Evolutionary conservation across 2,113 vertebrate genomes (phyloP).

Genomic region (Lipophrys pholis): DNA sequence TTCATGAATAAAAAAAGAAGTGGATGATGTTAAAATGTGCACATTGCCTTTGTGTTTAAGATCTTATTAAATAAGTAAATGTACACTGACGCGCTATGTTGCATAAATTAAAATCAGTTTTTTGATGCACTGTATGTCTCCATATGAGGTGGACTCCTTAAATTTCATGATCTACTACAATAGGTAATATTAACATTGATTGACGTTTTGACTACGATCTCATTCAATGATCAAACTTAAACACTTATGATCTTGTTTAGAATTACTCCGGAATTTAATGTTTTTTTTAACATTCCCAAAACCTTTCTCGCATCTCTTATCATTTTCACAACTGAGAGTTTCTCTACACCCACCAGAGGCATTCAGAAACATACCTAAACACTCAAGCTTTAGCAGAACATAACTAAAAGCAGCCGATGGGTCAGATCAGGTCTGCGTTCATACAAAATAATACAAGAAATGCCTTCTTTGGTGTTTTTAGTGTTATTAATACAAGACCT

Average conservation of each 20-base stretch:
- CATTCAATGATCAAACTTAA: slow-evolving; percentile 5
- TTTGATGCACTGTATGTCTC: not conserved
- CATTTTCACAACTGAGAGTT: slow-evolving; percentile 15
- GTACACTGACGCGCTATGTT: not conserved
- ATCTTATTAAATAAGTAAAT: not conserved
- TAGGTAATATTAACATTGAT: not conserved
- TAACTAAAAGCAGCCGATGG: slow-evolving; percentile 4
- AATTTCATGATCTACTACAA: not conserved
- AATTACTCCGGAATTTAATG: not conserved
- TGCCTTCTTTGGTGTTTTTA: slow-evolving; percentile 1
- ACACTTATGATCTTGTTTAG: not conserved
- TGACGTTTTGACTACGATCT: not conserved
- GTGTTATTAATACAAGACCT: slow-evolving; percentile 39
- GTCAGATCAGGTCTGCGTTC: slow-evolving; percentile 29
- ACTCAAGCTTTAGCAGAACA: slow-evolving; percentile 3
- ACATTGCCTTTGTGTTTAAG: too few species aligned
- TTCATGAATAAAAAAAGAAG: not conserved
- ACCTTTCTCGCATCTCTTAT: slow-evolving; percentile 28
- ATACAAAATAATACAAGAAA: slow-evolving; percentile 28
- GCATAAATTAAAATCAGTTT: not conserved
- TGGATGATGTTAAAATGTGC: not conserved
- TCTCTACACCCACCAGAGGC: slow-evolving; percentile 11
- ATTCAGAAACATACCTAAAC: slow-evolving; percentile 14
- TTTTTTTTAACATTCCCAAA: not conserved
- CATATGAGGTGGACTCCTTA: not conserved